Percentiles rank a stretch among this genome's conserved stretches.
phyloP scores from a whole-genome alignment of 2,113 vertebrate genomes.

The Mirounga angustirostris region DNA sequence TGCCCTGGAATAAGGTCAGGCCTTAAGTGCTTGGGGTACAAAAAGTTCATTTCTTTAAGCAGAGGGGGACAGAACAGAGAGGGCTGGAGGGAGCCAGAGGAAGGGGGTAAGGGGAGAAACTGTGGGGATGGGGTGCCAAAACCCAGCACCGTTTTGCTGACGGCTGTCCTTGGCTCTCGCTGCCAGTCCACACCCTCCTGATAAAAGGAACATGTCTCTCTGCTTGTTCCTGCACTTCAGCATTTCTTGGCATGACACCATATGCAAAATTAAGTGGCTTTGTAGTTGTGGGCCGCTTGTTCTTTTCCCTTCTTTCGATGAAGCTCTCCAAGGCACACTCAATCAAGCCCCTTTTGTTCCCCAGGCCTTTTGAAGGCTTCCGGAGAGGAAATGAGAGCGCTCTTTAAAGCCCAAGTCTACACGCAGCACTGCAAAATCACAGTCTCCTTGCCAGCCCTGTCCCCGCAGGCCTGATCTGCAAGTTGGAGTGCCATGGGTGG shows the following conservation, averaged over 20 bases:
- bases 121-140: neutral
- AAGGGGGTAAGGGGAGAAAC: neutral
- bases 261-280: conserved; percentile 4
- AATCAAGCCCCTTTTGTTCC: conserved; percentile 62
- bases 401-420: conserved; percentile 2
- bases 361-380: conserved; percentile 59
- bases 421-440: neutral
- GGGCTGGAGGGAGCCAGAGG: neutral
- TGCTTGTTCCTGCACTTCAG: neutral
- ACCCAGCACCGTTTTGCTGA: neutral
- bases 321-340: conserved; percentile 63
- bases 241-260: conserved; percentile 32
- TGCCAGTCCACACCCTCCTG: conserved; percentile 7
- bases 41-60: neutral
- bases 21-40: neutral
- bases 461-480: neutral
- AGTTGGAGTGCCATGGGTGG: neutral
- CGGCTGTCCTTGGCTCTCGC: neutral
- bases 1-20: neutral
- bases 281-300: neutral
- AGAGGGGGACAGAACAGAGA: neutral
- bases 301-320: neutral
- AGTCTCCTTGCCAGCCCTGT: neutral
- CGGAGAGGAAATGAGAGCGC: conserved; percentile 47
- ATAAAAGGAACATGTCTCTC: neutral